phyloP scores from a whole-genome alignment of 2,888 invertebrate genomes.

The Prosopocoilus inquinatus region DNA sequence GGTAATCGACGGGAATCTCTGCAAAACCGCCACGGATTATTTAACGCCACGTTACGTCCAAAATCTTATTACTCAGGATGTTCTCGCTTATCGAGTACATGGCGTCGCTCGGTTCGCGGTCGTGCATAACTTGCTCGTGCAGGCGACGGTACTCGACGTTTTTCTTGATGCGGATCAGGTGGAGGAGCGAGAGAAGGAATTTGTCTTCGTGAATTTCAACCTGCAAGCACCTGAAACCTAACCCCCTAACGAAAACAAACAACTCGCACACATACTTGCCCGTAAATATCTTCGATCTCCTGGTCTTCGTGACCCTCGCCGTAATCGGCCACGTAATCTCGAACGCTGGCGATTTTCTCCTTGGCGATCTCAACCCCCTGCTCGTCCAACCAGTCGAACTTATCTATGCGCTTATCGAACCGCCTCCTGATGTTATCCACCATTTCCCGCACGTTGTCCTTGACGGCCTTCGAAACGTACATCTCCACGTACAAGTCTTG shows the following conservation, averaged over 20 bases:
- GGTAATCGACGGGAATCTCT: slow-evolving; percentile 44
- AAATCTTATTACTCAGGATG: slow-evolving; percentile 20
- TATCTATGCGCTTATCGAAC: slow-evolving; percentile 37
- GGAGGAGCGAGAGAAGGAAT: slow-evolving; percentile 24
- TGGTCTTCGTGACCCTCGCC: slow-evolving; percentile 17
- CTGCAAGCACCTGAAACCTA: slow-evolving; percentile 12
- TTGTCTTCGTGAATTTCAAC: slow-evolving; percentile 26
- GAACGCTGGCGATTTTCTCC: slow-evolving; percentile 39
- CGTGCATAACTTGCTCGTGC: slow-evolving; percentile 24
- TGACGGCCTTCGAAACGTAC: slow-evolving; percentile 39
- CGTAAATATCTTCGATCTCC: slow-evolving; percentile 29
- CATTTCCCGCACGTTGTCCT: slow-evolving; percentile 36
- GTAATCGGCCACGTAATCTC: slow-evolving; percentile 39
- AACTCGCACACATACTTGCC: slow-evolving; percentile 35
- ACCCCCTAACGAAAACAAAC: not conserved
- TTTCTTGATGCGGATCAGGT: slow-evolving; percentile 21
- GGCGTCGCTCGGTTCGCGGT: slow-evolving; percentile 17
- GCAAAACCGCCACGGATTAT: slow-evolving; percentile 7
- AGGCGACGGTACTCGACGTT: slow-evolving; percentile 26
- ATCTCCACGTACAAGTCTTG: slow-evolving; percentile 40
- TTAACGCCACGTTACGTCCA: slow-evolving; percentile 3
- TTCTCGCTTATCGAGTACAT: slow-evolving; percentile 26
- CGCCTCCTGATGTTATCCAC: slow-evolving; percentile 42
- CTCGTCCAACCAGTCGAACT: slow-evolving; percentile 44
- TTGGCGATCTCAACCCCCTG: slow-evolving; percentile 39